These are phyloP conservation scores for Zosterops lateralis DNA, from an alignment of 2,113 vertebrate genomes.

Conservation along the genomic window DNA sequence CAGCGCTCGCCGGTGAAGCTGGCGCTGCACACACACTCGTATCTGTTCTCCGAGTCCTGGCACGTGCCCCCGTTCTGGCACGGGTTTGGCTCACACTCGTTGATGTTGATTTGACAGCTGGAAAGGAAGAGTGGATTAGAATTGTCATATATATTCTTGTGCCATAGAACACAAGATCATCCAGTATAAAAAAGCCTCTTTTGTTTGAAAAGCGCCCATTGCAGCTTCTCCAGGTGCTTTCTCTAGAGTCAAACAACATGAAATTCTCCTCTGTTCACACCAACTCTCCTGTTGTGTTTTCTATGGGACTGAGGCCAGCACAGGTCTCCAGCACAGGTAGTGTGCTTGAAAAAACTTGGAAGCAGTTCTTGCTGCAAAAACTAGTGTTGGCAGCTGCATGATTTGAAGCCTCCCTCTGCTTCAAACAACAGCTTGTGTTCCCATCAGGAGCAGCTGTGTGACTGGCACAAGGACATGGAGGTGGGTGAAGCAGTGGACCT, in stretches of 20 bases:
- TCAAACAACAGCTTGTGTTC: not conserved
- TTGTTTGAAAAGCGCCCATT: not conserved
- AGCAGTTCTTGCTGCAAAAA: not conserved
- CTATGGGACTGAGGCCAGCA: not conserved
- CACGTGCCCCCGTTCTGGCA: conserved; percentile 92
- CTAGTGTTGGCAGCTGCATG: not conserved
- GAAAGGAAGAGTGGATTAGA: not conserved
- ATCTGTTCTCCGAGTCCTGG: conserved; percentile 76
- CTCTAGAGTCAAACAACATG: not conserved
- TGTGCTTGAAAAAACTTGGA: not conserved
- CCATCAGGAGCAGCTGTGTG: not conserved
- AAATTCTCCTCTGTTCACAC: not conserved
- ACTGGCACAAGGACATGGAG: not conserved
- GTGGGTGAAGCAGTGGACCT: not conserved
- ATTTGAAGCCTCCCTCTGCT: not conserved
- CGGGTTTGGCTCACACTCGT: conserved; percentile 84
- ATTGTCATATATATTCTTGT: not conserved
- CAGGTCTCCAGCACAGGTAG: not conserved
- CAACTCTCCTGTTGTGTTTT: not conserved
- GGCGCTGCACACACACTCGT: conserved; percentile 82
- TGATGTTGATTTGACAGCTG: conserved; percentile 86
- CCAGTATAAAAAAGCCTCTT: not conserved
- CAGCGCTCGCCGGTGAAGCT: conserved; percentile 86
- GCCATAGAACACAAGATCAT: not conserved
- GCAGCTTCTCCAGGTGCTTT: not conserved